Evolutionary conservation across 2,888 invertebrate genomes (phyloP), one percentile per base, ranked within the genome.

Genomic region (Diplazon laetatorius): DNA sequence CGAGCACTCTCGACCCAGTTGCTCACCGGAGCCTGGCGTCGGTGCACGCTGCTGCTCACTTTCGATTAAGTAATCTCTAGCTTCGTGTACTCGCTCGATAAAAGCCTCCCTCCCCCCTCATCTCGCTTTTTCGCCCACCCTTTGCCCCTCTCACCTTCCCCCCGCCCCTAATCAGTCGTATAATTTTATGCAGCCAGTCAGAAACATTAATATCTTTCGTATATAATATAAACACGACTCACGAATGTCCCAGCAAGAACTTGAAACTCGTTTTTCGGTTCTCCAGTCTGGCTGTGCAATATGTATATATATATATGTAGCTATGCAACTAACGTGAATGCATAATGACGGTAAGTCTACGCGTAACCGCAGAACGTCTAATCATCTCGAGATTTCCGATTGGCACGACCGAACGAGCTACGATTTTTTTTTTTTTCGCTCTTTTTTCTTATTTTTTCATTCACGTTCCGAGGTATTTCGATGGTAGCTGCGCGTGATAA

Each of bases 21-120:
- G 84, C 84, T 87, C 86, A 85, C 71, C 84, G 82, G 81, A 87
- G 87, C 88, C 82, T 85, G 73, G 82, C 85, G 77, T 81, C 80
- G 66, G 80, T 81, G 79, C 82, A 80, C 80, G 82, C 84, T 85
- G 83, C 84, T 85, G 83, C 83, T 86, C 84, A 87, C 86, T 87
- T 87, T 87, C 85, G 86, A 88, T 88, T 87, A 86, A 86, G 87
- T 87, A 87, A 86, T 86, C 82, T 80, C 78, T 83, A 65, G 76
- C 35, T 77, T 62, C 68, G 60, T 62, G 57, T 69, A 50, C 37
- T 30, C 68, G 39, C 71, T 82, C 81, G 83, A 87, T 87, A 85
- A 85, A 84, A 80, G 60, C 68, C 46, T 55, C 60, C 65, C 70
- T 70, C 66, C 52, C 68, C 76, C 76, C 65, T 6, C 2, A 2